A percentile compares a stretch with the other conserved stretches of the same genome.
Conservation (phyloP, 1,140 invertebrate species). For the Muscidifurax raptorellus region DNA sequence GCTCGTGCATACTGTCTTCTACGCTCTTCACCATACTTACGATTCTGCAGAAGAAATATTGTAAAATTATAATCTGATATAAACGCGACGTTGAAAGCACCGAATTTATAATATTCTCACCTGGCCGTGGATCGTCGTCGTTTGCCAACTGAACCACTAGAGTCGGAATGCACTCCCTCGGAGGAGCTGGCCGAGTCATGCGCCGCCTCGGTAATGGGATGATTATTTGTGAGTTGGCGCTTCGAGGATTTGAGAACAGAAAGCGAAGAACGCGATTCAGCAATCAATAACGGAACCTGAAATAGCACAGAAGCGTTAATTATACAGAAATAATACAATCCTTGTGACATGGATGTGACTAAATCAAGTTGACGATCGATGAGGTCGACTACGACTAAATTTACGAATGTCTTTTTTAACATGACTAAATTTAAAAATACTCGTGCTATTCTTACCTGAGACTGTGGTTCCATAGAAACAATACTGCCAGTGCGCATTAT, state of each 20-base stretch:
- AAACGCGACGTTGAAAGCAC: no score
- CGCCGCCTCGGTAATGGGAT: slow-evolving; percentile 69
- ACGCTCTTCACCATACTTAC: slow-evolving; percentile 67
- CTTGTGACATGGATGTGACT: neutral
- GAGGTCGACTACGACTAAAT: neutral
- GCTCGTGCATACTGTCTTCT: slow-evolving; percentile 68
- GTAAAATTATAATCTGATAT: neutral
- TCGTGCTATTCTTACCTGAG: slow-evolving; percentile 62
- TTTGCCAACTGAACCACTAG: slow-evolving; percentile 74
- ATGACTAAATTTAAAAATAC: neutral
- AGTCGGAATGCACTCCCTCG: slow-evolving; percentile 74
- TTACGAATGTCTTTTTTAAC: neutral
- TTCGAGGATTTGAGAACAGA: slow-evolving; percentile 74
- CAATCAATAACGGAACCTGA: slow-evolving; percentile 72
- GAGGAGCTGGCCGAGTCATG: slow-evolving; percentile 75
- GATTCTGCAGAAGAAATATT: slow-evolving; percentile 62
- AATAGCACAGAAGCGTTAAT: neutral
- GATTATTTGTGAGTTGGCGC: slow-evolving; percentile 71
- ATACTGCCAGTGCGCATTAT: slow-evolving; percentile 81
- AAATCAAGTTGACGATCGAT: neutral
- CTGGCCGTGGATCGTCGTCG: slow-evolving; percentile 66
- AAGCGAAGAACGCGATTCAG: slow-evolving; percentile 73
- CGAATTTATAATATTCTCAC: slow-evolving; percentile 55
- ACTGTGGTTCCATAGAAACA: slow-evolving; percentile 77
- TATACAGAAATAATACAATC: neutral